Evolutionary conservation across 1,140 invertebrate genomes (phyloP), one percentile per base, ranked within the genome.

Genomic region (Penaeus japonicus): DNA sequence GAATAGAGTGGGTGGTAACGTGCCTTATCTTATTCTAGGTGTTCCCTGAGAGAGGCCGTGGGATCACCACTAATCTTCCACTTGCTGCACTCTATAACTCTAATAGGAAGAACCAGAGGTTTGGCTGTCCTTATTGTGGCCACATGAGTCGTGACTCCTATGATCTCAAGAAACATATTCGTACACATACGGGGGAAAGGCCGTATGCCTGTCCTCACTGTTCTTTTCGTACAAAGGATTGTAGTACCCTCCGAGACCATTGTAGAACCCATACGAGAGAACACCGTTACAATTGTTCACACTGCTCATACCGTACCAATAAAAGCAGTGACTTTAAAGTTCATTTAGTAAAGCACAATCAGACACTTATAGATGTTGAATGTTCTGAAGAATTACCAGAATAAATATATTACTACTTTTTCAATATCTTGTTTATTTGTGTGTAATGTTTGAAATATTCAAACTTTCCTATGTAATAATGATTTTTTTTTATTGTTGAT

Each of bases 11-110:
- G 83, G 75, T 85, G 85, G 85, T 87, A 87, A 87, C 78, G 35
- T 80, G 32, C 77, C 78, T 87, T 80, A 30, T 81, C 59, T 87
- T 87, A 27, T 87, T 87, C 85, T 87, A 87, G 85, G 85, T 87
- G 57, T 53, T 32, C 85, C 85, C 35, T 65, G 85, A 87, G 77
- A 70, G 85, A 81, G 85, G 79, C 59, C 47, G 77, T 70, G 79
- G 77, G 81, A 53, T 81, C 55, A 27, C 55, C 77, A 47, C 77
- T 70, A 80, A n/a, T 18, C 85, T 54, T 47, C 85, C 77, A 81
- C 24, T 53, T 18, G 30, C 85, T 20, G 47, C 85, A 55, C 10
- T 81, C 53, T 65, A 30, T 70, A 87, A 70, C 35, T 59, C 78
- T 70, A 75, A 65, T 85, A 85, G 84, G 55, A 85, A 79, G 84